Evolutionary conservation across 2,113 vertebrate species (phyloP).

Genomic region (Dipodomys stephensi): DNA sequence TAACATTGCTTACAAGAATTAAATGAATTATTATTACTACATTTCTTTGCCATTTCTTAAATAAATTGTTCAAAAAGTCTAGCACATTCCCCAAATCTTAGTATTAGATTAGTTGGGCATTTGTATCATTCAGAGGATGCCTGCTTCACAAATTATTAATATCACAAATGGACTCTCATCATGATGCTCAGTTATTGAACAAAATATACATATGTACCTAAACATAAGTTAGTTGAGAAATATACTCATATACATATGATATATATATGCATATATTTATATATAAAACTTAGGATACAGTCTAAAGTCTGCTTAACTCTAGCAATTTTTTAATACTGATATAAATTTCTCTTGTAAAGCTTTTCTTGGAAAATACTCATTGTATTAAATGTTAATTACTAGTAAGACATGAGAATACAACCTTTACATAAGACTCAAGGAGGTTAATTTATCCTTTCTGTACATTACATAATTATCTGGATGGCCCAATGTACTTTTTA

Average conservation of each 20-base stretch:
- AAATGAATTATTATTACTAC: background rate
- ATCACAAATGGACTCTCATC: background rate
- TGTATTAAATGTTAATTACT: slow-evolving; percentile 27
- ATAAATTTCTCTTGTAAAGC: background rate
- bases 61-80: slow-evolving; percentile 3
- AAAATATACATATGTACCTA: background rate
- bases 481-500: slow-evolving; percentile 69
- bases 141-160: slow-evolving; percentile 8
- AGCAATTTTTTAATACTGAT: background rate
- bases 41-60: slow-evolving; percentile 9
- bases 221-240: background rate
- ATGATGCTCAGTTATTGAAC: background rate
- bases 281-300: background rate
- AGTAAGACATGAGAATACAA: slow-evolving; percentile 1
- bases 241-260: background rate
- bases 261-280: background rate
- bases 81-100: background rate
- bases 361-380: slow-evolving; percentile 49
- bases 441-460: background rate
- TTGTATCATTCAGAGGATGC: background rate
- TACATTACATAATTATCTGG: background rate
- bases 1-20: background rate
- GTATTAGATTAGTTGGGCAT: background rate
- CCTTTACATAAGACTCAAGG: background rate
- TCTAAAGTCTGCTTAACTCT: background rate